Conservation (phyloP, 1,140 invertebrate species). For the Diploscapter pachys region DNA sequence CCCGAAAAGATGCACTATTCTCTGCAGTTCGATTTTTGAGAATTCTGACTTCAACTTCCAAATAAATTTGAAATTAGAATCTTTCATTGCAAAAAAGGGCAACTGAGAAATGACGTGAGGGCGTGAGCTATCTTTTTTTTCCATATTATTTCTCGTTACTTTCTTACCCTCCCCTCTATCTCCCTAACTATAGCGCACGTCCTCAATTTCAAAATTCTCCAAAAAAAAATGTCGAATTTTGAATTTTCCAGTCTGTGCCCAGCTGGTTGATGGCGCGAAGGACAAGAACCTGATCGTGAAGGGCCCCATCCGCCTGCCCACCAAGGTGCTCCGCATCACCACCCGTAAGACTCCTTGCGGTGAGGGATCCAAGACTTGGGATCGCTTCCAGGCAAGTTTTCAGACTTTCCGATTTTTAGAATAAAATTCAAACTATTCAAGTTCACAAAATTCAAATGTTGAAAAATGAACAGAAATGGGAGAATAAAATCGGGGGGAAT, state of each 20-base stretch:
- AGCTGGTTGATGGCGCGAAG: conserved; percentile 90
- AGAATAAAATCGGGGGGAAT: no score
- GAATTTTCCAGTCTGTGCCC: conserved; percentile 76
- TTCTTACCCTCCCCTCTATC: neutral
- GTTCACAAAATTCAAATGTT: no score
- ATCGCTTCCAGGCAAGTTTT: conserved; percentile 64
- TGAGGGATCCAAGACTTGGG: conserved; percentile 99
- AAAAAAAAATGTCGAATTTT: neutral
- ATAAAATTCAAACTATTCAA: neutral
- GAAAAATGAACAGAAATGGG: no score
- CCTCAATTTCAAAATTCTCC: conserved; percentile 42
- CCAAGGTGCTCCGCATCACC: conserved; percentile 89
- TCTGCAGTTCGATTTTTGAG: no score
- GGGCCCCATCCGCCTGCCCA: conserved; percentile 92
- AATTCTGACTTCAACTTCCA: no score
- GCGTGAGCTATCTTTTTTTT: neutral
- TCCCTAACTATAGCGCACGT: neutral
- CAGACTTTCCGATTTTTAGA: neutral
- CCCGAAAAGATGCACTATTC: no score
- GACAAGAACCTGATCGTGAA: conserved; percentile 93
- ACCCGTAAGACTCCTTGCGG: conserved; percentile 99
- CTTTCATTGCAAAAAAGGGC: no score
- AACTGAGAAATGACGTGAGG: no score
- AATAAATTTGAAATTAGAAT: no score
- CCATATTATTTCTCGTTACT: conserved; percentile 6